Base-by-base conservation (phyloP, 2,797 vertebrate genomes). In the Xerus rutilus region DNA sequence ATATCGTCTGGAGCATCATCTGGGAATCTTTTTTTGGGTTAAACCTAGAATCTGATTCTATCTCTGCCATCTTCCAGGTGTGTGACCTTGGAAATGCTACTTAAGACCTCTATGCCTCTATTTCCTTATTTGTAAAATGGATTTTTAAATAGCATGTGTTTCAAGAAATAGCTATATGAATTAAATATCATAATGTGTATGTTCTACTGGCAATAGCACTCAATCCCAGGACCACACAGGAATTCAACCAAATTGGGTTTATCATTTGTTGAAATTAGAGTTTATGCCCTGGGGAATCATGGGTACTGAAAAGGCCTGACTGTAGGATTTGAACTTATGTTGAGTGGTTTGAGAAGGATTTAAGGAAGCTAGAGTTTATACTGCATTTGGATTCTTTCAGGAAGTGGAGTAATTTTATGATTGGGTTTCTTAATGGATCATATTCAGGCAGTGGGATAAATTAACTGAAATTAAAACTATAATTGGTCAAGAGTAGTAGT, bases 11-110 rank as follows among this genome's bases (percentile, higher is more conserved):
- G 21, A 25, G 76, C 9, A 32, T 32, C 35, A 43, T 69, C 39
- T 43, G 76, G 79, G 69, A 52, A 64, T 65, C 35, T 81, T 81
- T 47, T 10, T 45, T 15, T 0, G 85, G 39, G 30, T 86, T 92
- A 89, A 62, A 47, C 30, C 32, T 91, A 76, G 43, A 62, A 52
- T 95, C 72, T 59, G 76, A 81, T 92, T 74, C 74, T 78, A 69
- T 25, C 28, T 73, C 14, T 89, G 54, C 30, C 9, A 54, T 77
- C 82, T 77, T 81, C 5, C 10, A 20, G n/a, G 47, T 21, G 54
- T 57, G 20, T 57, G 20, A 17, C 28, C 43, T 83, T 21, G 15
- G 39, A 62, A 65, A 83, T 20, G 62, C 74, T 64, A 39, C 67
- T 87, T 45, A 69, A 73, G 11, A 62, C 21, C 28, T 92, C 54